Conservation (phyloP, 2,888 invertebrate species). For the Helobdella robusta region DNA sequence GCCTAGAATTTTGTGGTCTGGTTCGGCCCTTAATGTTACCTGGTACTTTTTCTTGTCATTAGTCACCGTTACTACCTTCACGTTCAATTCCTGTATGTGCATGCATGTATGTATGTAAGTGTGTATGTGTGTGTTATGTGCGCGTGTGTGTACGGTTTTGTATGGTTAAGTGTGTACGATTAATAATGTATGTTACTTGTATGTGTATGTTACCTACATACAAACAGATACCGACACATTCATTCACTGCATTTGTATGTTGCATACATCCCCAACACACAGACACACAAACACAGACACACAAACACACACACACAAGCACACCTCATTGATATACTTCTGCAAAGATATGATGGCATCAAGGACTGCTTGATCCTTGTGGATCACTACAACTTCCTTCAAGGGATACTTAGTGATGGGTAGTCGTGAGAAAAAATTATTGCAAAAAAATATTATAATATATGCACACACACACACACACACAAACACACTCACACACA, state of each 20-base stretch:
- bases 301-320: background rate
- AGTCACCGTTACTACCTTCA: constrained; percentile 71
- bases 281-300: background rate
- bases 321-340: constrained; percentile 67
- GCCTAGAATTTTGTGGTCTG: constrained; percentile 84
- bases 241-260: background rate
- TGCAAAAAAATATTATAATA: no score
- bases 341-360: constrained; percentile 69
- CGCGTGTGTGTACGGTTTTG: no score
- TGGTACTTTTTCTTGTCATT: constrained; percentile 85
- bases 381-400: constrained; percentile 84
- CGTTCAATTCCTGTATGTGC: constrained; percentile 82
- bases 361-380: constrained; percentile 69
- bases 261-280: background rate
- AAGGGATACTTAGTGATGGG: constrained; percentile 64
- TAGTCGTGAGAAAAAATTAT: background rate
- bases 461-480: no score
- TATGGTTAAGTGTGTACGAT: no score
- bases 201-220: no score
- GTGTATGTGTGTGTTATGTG: no score
- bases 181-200: no score
- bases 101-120: no score
- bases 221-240: background rate
- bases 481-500: no score
- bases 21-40: constrained; percentile 79